These are phyloP conservation scores for Saccopteryx bilineata DNA, from an alignment of 2,113 vertebrate species.

Conservation along the genomic window DNA sequence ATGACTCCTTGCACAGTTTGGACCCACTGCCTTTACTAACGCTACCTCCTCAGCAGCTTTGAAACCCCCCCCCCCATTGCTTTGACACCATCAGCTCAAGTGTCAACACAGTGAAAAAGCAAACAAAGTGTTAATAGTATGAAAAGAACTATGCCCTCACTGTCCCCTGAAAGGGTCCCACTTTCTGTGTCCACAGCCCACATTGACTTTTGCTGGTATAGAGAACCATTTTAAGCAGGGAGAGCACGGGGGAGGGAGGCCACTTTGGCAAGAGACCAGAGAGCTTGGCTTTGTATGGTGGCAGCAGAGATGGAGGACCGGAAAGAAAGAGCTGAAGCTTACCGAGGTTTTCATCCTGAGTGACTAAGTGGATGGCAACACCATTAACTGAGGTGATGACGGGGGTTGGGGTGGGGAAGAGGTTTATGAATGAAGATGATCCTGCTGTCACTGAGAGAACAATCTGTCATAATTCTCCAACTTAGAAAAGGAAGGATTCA, in stretches of 20 bases:
- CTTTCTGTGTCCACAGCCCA: not conserved
- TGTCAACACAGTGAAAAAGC: not conserved
- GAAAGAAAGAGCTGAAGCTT: not conserved
- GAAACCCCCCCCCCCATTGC: not conserved
- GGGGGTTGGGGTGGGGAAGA: too few species aligned
- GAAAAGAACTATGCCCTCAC: not conserved
- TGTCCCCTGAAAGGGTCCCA: not conserved
- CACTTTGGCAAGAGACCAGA: not conserved
- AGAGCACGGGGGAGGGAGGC: not conserved
- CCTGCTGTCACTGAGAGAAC: not conserved
- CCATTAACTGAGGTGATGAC: not conserved
- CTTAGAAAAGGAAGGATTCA: not conserved
- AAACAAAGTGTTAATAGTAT: not conserved
- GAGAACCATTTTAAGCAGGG: not conserved
- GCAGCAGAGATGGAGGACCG: not conserved
- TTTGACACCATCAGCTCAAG: not conserved
- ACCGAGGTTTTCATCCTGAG: not conserved
- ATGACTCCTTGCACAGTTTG: not conserved
- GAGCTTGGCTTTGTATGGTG: not conserved
- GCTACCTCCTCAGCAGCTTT: too few species aligned
- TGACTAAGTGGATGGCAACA: not conserved
- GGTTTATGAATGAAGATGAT: not conserved
- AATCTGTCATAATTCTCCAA: too few species aligned
- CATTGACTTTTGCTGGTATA: not conserved
- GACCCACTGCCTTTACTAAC: not conserved